Evolutionary conservation across 53 echinoderm and acorn worm genomes (phyloP).

Genomic region (Luidia sarsii): DNA sequence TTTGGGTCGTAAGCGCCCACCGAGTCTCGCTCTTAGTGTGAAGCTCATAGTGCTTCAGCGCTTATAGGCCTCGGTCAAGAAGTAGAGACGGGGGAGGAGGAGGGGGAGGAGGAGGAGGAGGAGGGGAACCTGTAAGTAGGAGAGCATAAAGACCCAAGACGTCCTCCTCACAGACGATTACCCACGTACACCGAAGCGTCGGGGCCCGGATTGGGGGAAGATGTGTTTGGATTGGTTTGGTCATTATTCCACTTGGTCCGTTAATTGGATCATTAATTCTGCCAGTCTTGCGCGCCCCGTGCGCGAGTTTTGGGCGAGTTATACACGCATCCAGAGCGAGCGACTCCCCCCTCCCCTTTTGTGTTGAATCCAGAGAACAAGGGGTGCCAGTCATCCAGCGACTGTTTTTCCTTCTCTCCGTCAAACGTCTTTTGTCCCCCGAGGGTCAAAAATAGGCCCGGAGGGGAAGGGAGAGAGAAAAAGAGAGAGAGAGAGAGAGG

Average conservation of each 20-base stretch:
- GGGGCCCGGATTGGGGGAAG: background rate
- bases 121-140: too few relatives aligned
- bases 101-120: too few relatives aligned
- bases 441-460: slow-evolving; percentile 5
- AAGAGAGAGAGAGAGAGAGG: too few relatives aligned
- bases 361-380: background rate
- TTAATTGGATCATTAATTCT: slow-evolving; percentile 49
- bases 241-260: slow-evolving; percentile 42
- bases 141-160: too few relatives aligned
- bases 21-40: too few relatives aligned
- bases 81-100: too few relatives aligned
- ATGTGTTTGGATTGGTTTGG: slow-evolving; percentile 32
- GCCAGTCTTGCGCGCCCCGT: background rate
- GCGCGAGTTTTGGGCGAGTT: slow-evolving; percentile 2
- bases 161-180: slow-evolving; percentile 14
- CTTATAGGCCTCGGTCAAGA: too few relatives aligned
- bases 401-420: slow-evolving; percentile 38
- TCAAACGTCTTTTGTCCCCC: slow-evolving; percentile 45
- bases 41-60: too few relatives aligned
- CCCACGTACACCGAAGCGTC: slow-evolving; percentile 24
- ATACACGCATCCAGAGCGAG: too few relatives aligned
- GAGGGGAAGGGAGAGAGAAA: background rate
- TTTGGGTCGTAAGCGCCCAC: too few relatives aligned
- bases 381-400: slow-evolving; percentile 31
- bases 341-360: slow-evolving; percentile 35